Percentiles rank a stretch among this genome's conserved stretches.
phyloP scores from a whole-genome alignment of 2,797 vertebrate genomes.

The Hybognathus amarus region DNA sequence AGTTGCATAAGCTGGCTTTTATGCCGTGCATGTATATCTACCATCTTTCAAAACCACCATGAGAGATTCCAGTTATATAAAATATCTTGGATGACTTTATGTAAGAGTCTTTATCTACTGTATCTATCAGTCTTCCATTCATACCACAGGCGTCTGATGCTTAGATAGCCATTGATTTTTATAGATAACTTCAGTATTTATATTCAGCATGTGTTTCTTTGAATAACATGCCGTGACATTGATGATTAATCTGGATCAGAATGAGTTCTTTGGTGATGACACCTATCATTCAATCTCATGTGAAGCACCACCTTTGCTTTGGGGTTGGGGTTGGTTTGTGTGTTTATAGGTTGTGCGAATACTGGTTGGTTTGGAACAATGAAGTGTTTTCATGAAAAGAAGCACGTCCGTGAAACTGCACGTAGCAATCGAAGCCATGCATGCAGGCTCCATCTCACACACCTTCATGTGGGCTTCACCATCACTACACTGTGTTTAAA shows the following conservation, averaged over 20 bases:
- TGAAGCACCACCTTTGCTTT: conserved; percentile 41
- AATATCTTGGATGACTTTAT: conserved; percentile 37
- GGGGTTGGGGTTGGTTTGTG: conserved; percentile 53
- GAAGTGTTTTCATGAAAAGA: conserved; percentile 55
- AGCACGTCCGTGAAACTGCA: conserved; percentile 76
- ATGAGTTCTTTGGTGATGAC: conserved; percentile 71
- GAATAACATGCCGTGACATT: conserved; percentile 64
- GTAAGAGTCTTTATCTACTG: conserved; percentile 28
- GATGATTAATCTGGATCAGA: conserved; percentile 71
- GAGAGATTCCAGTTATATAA: conserved; percentile 24
- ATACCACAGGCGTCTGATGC: conserved; percentile 53
- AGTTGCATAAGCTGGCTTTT: background rate
- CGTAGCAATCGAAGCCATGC: conserved; percentile 67
- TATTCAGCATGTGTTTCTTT: conserved; percentile 62
- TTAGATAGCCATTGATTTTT: conserved; percentile 65
- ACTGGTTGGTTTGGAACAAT: conserved; percentile 79
- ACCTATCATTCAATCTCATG: conserved; percentile 73
- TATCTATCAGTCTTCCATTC: conserved; percentile 43
- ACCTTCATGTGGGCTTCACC: conserved; percentile 44
- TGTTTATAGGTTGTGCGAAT: conserved; percentile 68
- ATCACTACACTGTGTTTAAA: conserved; percentile 34
- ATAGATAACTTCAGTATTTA: conserved; percentile 62
- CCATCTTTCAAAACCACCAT: conserved; percentile 18
- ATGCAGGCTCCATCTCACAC: conserved; percentile 36
- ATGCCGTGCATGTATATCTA: background rate